Conservation (phyloP, 2,888 invertebrate genomes). For the Clanis bilineata region DNA sequence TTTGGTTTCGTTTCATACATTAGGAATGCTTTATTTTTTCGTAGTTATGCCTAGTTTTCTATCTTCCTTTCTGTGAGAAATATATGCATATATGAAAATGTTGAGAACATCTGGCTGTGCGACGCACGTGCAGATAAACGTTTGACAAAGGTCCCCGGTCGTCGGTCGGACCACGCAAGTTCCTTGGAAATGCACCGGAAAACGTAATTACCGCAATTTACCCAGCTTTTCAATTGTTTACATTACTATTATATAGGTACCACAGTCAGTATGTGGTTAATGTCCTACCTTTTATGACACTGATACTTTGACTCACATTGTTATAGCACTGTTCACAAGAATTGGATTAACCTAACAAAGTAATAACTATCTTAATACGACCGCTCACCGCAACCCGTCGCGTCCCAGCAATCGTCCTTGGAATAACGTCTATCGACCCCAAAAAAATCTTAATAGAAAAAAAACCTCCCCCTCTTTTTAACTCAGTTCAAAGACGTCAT, state of each 20-base stretch:
- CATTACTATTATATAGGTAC: slow-evolving; percentile 18
- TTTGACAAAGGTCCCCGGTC: background rate
- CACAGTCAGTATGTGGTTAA: background rate
- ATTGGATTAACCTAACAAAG: too few relatives aligned
- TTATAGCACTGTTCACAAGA: background rate
- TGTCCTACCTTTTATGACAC: slow-evolving; percentile 5
- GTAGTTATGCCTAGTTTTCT: background rate
- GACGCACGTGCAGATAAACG: background rate
- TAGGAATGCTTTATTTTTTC: too few relatives aligned
- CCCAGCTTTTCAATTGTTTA: slow-evolving; percentile 45
- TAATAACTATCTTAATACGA: too few relatives aligned
- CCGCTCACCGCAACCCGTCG: too few relatives aligned
- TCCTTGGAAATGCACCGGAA: slow-evolving; percentile 61
- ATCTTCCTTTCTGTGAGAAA: background rate
- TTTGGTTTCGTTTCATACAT: too few relatives aligned
- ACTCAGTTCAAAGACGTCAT: too few relatives aligned
- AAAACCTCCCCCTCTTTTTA: too few relatives aligned
- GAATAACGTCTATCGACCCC: too few relatives aligned
- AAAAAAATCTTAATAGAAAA: too few relatives aligned
- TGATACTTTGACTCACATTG: background rate
- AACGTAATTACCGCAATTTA: slow-evolving; percentile 45
- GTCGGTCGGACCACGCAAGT: slow-evolving; percentile 31
- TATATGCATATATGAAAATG: background rate
- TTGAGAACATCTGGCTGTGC: background rate
- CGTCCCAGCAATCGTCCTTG: too few relatives aligned